Evolutionary conservation across 2,113 vertebrate genomes (phyloP).

Genomic region (Pseudopodoces humilis): DNA sequence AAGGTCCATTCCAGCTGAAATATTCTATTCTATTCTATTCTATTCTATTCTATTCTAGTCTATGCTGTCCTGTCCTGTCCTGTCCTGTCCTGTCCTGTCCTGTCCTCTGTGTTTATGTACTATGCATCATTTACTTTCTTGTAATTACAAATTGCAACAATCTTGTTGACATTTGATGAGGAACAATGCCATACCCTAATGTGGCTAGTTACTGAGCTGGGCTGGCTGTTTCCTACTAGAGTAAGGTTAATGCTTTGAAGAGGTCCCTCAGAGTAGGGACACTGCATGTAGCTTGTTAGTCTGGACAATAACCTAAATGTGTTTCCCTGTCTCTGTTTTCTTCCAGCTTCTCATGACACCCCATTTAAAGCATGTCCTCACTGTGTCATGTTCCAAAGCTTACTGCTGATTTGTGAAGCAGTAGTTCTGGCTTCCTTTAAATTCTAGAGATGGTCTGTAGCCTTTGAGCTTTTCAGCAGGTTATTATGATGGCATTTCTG

Average conservation of each 20-base stretch:
- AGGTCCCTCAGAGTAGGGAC: not conserved
- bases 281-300: not conserved
- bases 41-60: not conserved
- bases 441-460: not conserved
- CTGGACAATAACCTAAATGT: not conserved
- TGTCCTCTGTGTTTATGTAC: not conserved
- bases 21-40: not conserved
- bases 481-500: not conserved
- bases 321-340: not conserved
- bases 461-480: not conserved
- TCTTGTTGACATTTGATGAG: not conserved
- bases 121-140: not conserved
- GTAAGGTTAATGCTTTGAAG: not conserved
- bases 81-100: not conserved
- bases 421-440: not conserved
- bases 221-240: not conserved
- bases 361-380: not conserved
- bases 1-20: not conserved
- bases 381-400: not conserved
- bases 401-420: not conserved
- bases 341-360: not conserved
- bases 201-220: not conserved
- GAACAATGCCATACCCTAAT: not conserved
- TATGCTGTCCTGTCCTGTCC: not conserved
- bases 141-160: not conserved